phyloP scores from a whole-genome alignment of 2,113 vertebrate species.

The Galemys pyrenaicus region DNA sequence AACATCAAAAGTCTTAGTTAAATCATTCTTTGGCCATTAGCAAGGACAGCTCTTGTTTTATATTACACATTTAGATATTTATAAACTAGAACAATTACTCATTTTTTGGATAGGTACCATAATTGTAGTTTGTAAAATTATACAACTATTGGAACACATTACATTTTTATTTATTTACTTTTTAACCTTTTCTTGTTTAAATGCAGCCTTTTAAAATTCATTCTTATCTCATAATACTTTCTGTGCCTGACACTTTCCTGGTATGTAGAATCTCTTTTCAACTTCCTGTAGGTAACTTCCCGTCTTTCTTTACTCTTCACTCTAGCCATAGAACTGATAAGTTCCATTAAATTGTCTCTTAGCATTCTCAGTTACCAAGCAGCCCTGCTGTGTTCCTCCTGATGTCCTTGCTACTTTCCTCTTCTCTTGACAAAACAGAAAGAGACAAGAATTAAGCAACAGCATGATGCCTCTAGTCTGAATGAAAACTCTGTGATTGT shows the following conservation, averaged over 20 bases:
- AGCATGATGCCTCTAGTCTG: conserved; percentile 8
- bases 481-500: conserved; percentile 55
- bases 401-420: background rate
- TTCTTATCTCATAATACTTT: background rate
- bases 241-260: background rate
- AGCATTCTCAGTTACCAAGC: conserved; percentile 6
- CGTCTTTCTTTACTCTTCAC: background rate
- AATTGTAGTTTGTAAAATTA: background rate
- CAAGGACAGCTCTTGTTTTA: background rate
- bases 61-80: background rate
- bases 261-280: background rate
- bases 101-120: background rate
- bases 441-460: background rate
- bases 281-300: background rate
- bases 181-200: background rate
- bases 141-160: background rate
- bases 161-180: background rate
- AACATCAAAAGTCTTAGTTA: background rate
- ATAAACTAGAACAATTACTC: background rate
- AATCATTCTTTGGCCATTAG: background rate
- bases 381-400: background rate
- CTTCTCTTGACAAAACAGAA: conserved; percentile 49
- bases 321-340: background rate
- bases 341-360: background rate
- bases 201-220: background rate